Base-by-base conservation (phyloP, 2,888 invertebrate genomes). In the Hydraecia micacea region DNA sequence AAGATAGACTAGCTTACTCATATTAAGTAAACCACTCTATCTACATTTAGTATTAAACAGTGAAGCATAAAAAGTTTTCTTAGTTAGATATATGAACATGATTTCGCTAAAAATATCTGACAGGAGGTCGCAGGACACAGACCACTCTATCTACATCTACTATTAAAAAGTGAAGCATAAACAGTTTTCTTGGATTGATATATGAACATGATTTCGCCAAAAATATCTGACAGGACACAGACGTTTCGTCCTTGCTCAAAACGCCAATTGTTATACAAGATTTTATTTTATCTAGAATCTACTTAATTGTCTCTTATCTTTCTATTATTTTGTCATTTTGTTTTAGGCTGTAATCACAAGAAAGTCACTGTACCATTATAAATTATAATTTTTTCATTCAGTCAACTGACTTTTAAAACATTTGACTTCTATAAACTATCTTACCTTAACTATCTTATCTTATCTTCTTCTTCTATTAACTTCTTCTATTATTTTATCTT, bases 301-400 rank as follows among this genome's bases (percentile, higher is more conserved):
- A 39, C 21, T n/a, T 69, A 69, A 73, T 52, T 78, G 49, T 65
- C n/a, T 68, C 28, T 63, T 58, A 68, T 69, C 39, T 78, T 65
- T 65, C 3, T 62, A 74, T 72, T 83, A 73, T 74, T 77, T 68
- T 67, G 46, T 49, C 9, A 63, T 68, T 63, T 42, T 79, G 36
- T 60, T 78, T 46, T 36, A 73, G 28, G 28, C 28, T 60, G 42
- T 65, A 69, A 73, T 55, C 65, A 42, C 28, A 77, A 77, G 52
- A 80, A 55, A 78, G n/a, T 66, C 32, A 60, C 15, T 15, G 36
- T 60, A 42, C n/a, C 69, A 70, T 75, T 58, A 58, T 82, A 75
- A 67, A 81, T 36, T 81, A 55, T 52, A 18, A 46, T 62, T 28
- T 0, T 32, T 81, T 36, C 13, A 72, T 58, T 58, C 25, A 49